These are phyloP conservation scores for Orthosia incerta DNA, from an alignment of 2,888 invertebrate genomes.

Conservation along the genomic window DNA sequence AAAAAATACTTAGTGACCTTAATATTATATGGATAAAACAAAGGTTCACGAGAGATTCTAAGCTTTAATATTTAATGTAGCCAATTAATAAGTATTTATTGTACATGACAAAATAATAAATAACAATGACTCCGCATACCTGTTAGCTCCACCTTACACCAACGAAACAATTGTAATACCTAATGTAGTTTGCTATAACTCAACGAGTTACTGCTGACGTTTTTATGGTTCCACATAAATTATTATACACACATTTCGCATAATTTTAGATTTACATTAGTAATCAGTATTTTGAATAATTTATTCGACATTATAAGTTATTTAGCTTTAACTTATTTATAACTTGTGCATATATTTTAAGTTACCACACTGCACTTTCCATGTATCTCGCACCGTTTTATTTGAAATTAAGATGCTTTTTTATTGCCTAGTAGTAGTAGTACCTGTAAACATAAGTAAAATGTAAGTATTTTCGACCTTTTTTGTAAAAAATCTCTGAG, in stretches of 20 bases:
- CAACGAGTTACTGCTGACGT: constrained; percentile 45
- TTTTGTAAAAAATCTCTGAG: too few species aligned
- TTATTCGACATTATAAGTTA: constrained; percentile 53
- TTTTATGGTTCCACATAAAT: constrained; percentile 57
- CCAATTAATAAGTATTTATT: constrained; percentile 36
- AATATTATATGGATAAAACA: not conserved
- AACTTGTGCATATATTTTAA: constrained; percentile 57
- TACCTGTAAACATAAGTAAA: constrained; percentile 52
- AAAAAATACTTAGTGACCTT: constrained; percentile 26
- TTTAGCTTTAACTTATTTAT: constrained; percentile 52
- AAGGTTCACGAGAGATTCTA: constrained; percentile 14
- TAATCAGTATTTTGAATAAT: constrained; percentile 68
- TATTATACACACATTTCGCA: constrained; percentile 53
- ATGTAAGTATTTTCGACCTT: not conserved
- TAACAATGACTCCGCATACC: constrained; percentile 2
- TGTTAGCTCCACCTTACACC: constrained; percentile 43
- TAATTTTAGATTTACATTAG: constrained; percentile 64
- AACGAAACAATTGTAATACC: constrained; percentile 29
- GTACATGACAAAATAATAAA: constrained; percentile 11
- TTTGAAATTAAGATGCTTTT: constrained; percentile 42
- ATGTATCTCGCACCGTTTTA: constrained; percentile 58
- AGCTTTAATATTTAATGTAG: constrained; percentile 39
- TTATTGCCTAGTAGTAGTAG: constrained; percentile 48
- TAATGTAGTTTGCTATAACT: constrained; percentile 39
- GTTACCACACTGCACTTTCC: constrained; percentile 63